Evolutionary conservation across 64 coral and sea anemone genomes (phyloP), one percentile per base, ranked within the genome.

Genomic region (Actinia equina): DNA sequence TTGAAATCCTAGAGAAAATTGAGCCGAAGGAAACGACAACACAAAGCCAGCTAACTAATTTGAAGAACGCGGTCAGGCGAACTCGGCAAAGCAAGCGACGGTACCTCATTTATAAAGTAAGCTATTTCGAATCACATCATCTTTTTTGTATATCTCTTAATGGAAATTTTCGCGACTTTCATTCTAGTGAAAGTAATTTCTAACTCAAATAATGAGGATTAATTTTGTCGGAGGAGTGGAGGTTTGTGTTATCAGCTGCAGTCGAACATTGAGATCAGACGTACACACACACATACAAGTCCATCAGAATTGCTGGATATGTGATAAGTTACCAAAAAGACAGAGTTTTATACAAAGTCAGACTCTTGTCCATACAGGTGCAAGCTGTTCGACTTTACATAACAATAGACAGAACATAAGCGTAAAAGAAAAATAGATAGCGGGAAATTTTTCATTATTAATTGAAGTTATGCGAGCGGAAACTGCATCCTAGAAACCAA

Each of bases 391-490:
- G 77, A 93, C 82, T 96, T 96, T 92, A 85, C 94, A 96, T 96
- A 93, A 96, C 94, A 96, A 96, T 96, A 70, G 57, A 83, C 91
- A 71, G 83, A 77, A 96, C 93, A 96, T 93, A 96, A 91, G 91
- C 88, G 91, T 92, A 96, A 92, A 96, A 96, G 86, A 93, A 96
- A 96, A 96, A 90, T 90, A 82, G 91, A 90, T 93, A 96, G 94
- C 88, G 94, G 91, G 91, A 91, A 96, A 96, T 93, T 79, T 88
- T 93, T 96, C 94, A 96, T 96, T 93, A 96, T 96, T 96, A 96
- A 96, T 96, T 93, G 91, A 88, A 96, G 88, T 92, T 82, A 80
- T 87, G 86, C 80, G 89, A 96, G 88, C 91, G 94, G 91, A 96
- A 96, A 88, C 94, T 64, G 92, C 84, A 52, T 54, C 54, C 56